Evolutionary conservation across 2,113 vertebrate species (phyloP).

Genomic region (Trochalopteron elliotii): DNA sequence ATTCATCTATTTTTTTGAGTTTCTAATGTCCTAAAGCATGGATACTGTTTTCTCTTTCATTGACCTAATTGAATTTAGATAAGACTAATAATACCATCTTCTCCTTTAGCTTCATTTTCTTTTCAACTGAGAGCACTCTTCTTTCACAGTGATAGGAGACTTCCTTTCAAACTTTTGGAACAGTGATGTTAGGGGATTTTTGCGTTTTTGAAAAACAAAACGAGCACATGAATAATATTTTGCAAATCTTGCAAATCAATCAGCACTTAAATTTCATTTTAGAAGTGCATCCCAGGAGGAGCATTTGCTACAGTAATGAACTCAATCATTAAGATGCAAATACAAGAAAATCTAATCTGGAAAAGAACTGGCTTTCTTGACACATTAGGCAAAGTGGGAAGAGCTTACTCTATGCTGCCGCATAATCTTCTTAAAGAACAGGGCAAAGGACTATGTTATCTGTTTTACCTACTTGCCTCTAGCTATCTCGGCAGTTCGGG

Average conservation of each 20-base stretch:
- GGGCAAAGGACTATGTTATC: not conserved
- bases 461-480: not conserved
- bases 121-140: not conserved
- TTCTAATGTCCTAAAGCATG: not conserved
- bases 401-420: not conserved
- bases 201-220: not conserved
- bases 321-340: not conserved
- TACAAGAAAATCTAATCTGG: constrained; percentile 20
- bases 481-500: not conserved
- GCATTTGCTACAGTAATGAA: constrained; percentile 28
- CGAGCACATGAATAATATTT: not conserved
- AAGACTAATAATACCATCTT: not conserved
- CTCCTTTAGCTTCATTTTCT: not conserved
- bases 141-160: not conserved
- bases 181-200: not conserved
- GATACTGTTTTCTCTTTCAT: not conserved
- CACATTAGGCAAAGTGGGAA: not conserved
- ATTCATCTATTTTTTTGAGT: not conserved
- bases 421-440: not conserved
- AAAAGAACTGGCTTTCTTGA: not conserved
- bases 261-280: not conserved
- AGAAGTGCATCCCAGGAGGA: not conserved
- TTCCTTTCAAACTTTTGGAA: not conserved
- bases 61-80: not conserved
- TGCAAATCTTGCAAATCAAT: not conserved